A percentile compares a stretch with the other conserved stretches of the same genome.
These are phyloP conservation scores for Fistularia commersonii DNA, from an alignment of 2,797 vertebrate genomes.

Conservation along the genomic window DNA sequence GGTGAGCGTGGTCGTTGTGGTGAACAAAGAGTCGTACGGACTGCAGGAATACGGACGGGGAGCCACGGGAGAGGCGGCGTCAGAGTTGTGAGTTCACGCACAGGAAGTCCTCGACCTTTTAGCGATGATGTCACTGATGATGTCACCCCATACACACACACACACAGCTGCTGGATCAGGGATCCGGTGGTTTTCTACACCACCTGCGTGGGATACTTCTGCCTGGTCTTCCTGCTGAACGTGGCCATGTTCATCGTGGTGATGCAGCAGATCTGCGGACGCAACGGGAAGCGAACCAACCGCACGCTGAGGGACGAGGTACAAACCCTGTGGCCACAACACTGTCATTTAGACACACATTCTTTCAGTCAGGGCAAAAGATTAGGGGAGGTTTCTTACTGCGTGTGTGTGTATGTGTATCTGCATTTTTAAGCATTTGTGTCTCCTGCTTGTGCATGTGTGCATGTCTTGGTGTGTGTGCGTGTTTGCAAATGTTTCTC, in stretches of 20 bases:
- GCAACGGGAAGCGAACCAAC: conserved; percentile 93
- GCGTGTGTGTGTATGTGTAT: too few relatives aligned
- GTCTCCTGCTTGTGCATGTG: too few relatives aligned
- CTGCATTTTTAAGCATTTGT: too few relatives aligned
- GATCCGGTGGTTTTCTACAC: conserved; percentile 81
- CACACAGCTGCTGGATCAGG: conserved; percentile 94
- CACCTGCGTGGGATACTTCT: conserved; percentile 89
- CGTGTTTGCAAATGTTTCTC: too few relatives aligned
- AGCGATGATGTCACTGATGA: too few relatives aligned
- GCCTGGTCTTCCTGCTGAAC: conserved; percentile 90
- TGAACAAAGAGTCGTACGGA: conserved; percentile 80
- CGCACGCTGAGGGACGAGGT: conserved; percentile 86
- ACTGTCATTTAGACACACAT: too few relatives aligned
- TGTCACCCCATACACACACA: too few relatives aligned
- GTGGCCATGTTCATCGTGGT: conserved; percentile 97
- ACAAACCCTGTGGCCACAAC: too few relatives aligned
- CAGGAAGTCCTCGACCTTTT: too few relatives aligned
- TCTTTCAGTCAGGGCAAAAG: too few relatives aligned
- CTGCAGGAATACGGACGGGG: conserved; percentile 69
- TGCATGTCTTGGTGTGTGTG: too few relatives aligned
- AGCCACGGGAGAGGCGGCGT: conserved; percentile 61
- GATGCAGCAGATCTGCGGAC: conserved; percentile 96
- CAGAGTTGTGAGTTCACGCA: conserved; percentile 86
- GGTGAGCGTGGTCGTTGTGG: conserved; percentile 79
- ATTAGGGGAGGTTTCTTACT: too few relatives aligned